Base-by-base conservation (phyloP, 2,113 vertebrate genomes). In the Cyanoramphus novaezelandiae region DNA sequence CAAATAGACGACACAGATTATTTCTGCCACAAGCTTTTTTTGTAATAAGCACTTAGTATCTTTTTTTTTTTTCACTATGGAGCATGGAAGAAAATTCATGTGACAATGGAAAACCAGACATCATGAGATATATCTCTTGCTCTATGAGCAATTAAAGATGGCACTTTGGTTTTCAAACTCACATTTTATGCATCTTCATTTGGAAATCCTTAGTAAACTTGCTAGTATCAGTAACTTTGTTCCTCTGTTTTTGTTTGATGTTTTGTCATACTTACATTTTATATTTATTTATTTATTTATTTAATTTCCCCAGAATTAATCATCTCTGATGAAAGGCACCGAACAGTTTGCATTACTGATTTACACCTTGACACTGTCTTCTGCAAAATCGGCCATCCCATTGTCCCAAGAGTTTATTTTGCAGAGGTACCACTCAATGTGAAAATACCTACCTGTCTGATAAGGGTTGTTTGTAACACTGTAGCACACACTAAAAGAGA, bases 191-290 rank as follows among this genome's bases (percentile, higher is more conserved):
- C 60, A 59, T 68, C n/a, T 16, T 67, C 63, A 17, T 57, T 67
- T n/a, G 27, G 65, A 84, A 89, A 49, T 31, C 14, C 70, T 75
- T 17, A 47, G 33, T 88, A 65, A 91, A 49, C 19, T 67, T 75
- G 24, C 11, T n/a, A n/a, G 27, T 52, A n/a, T 28, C 46, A 35
- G 28, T 65, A 82, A 46, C 20, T 74, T 49, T 8, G 7, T 75
- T 82, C 8, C 74, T 86, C 29, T 14, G 5, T 1, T 37, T 15
- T 59, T 59, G 13, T 23, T 35, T 14, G 6, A n/a, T 9, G 33
- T 10, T 59, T 10, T 57, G 70, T 78, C 49, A 64, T 43, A 11
- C 0, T 0, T 35, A 17, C 11, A 35, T 28, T 25, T 25, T 33
- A 20, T 20, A 20, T 33, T 14, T 29, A 46, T 33, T 14, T 29